Conservation (phyloP, 2,797 vertebrate genomes). For the Catharus ustulatus region DNA sequence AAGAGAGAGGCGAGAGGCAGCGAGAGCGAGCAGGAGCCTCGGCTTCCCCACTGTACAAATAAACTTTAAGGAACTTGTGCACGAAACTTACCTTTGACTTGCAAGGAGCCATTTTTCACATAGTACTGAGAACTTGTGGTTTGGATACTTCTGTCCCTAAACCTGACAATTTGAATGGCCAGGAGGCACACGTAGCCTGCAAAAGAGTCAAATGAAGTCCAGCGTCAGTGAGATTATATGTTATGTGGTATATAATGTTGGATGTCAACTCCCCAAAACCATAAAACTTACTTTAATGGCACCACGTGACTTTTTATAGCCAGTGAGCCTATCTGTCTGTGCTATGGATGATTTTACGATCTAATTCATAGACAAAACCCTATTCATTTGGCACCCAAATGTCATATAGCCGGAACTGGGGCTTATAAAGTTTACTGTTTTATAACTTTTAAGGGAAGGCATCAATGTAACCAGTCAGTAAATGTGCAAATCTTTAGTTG, state of each 20-base stretch:
- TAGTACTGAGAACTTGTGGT: constrained; percentile 80
- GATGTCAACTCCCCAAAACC: constrained; percentile 99
- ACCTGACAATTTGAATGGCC: constrained; percentile 87
- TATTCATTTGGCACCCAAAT: constrained; percentile 99
- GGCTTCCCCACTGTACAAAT: constrained; percentile 72
- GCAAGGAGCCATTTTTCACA: constrained; percentile 81
- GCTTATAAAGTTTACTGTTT: constrained; percentile 97
- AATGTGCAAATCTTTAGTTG: constrained; percentile 86
- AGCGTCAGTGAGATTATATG: constrained; percentile 98
- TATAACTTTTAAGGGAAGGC: constrained; percentile 89
- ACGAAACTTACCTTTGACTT: constrained; percentile 89
- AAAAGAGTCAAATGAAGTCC: constrained; percentile 97
- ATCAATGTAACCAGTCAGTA: constrained; percentile 83
- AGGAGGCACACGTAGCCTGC: constrained; percentile 91
- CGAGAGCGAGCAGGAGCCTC: constrained; percentile 5
- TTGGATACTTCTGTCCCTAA: constrained; percentile 82
- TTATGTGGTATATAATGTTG: constrained; percentile 99
- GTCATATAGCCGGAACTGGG: constrained; percentile 93
- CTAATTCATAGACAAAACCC: constrained; percentile 99
- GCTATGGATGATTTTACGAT: constrained; percentile 99
- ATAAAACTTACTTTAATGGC: constrained; percentile 99
- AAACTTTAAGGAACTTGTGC: constrained; percentile 77
- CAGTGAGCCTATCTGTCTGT: constrained; percentile 99
- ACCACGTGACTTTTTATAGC: constrained; percentile 99
- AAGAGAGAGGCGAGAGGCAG: constrained; percentile 8